Conservation (phyloP, 2,113 vertebrate species). For the Girardinichthys multiradiatus region DNA sequence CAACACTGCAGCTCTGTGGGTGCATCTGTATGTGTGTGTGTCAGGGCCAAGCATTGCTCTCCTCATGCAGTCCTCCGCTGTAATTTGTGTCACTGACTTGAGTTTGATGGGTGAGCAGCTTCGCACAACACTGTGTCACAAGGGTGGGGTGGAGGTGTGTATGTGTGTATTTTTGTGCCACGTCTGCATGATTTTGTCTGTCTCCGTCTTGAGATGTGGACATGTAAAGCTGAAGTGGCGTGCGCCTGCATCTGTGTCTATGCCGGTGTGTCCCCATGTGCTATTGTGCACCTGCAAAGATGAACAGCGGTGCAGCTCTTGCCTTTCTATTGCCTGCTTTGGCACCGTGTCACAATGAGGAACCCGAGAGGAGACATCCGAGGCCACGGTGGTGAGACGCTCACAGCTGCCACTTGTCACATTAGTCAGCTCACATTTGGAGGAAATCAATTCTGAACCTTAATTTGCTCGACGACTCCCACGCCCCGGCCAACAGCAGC, state of each 20-base stretch:
- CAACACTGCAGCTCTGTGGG: slow-evolving; percentile 21
- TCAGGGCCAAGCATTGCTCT: slow-evolving; percentile 69
- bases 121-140: slow-evolving; percentile 70
- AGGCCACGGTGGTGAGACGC: slow-evolving; percentile 66
- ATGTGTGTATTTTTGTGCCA: slow-evolving; percentile 25
- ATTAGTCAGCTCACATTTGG: slow-evolving; percentile 84
- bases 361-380: slow-evolving; percentile 84
- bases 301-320: slow-evolving; percentile 52
- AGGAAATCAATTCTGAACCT: slow-evolving; percentile 84
- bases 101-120: slow-evolving; percentile 82
- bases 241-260: slow-evolving; percentile 9
- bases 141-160: slow-evolving; percentile 55
- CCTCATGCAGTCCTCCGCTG: slow-evolving; percentile 78
- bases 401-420: slow-evolving; percentile 85
- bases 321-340: slow-evolving; percentile 62
- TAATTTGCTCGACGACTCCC: slow-evolving; percentile 83
- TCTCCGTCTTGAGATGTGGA: slow-evolving; percentile 60
- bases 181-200: slow-evolving; percentile 63
- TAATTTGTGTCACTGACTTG: slow-evolving; percentile 84
- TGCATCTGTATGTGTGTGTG: slow-evolving; percentile 32
- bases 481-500: slow-evolving; percentile 69
- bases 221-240: slow-evolving; percentile 44
- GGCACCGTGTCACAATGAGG: slow-evolving; percentile 80
- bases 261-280: slow-evolving; percentile 33
- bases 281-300: slow-evolving; percentile 45